Conservation (phyloP, 2,113 vertebrate genomes). For the Thryonomys swinderianus region DNA sequence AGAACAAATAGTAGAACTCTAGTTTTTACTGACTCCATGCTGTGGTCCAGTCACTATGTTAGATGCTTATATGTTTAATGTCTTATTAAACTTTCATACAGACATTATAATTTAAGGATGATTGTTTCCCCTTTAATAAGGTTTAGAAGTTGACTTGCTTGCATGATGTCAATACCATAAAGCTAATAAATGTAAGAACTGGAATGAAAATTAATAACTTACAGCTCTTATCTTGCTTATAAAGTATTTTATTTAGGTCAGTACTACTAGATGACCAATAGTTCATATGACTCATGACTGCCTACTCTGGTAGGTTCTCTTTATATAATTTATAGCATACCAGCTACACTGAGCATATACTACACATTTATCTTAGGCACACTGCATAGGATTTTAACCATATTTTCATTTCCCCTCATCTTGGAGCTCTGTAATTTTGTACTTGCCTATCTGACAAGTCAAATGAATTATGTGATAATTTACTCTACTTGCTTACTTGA, state of each 20-base stretch:
- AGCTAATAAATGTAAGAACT: background rate
- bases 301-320: background rate
- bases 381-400: background rate
- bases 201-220: background rate
- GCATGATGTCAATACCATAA: background rate
- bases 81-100: background rate
- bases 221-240: background rate
- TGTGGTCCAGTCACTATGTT: background rate
- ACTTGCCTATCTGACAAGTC: background rate
- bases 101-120: background rate
- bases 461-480: background rate
- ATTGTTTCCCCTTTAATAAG: background rate
- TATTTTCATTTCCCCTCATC: background rate
- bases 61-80: background rate
- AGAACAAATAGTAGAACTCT: background rate
- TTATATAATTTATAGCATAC: background rate
- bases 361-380: background rate
- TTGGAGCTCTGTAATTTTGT: background rate
- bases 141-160: background rate
- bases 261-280: background rate
- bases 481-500: background rate
- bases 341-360: background rate
- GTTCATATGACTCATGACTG: background rate
- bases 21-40: background rate
- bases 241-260: background rate